A percentile compares a stretch with the other conserved stretches of the same genome.
phyloP scores from a whole-genome alignment of 2,888 invertebrate species.

The Hypsopygia costalis region DNA sequence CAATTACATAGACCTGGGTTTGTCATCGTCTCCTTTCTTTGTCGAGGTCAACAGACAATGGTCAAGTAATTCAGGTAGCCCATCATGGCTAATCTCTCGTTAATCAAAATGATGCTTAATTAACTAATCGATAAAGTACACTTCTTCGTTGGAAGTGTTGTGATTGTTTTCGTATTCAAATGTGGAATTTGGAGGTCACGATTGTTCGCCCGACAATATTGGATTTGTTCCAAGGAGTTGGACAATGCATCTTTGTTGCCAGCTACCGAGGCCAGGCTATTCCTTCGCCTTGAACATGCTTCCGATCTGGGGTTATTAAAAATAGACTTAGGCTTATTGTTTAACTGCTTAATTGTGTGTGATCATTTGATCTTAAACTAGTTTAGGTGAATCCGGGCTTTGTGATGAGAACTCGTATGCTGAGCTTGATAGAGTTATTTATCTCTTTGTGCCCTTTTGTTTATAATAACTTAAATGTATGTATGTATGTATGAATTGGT shows the following conservation, averaged over 20 bases:
- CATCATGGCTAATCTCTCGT: conserved; percentile 53
- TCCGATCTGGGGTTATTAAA: conserved; percentile 35
- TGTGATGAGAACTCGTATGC: no score
- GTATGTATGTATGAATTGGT: no score
- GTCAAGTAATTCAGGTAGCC: conserved; percentile 35
- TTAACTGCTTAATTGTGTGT: conserved; percentile 22
- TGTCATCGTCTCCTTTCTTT: conserved; percentile 69
- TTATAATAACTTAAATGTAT: no score
- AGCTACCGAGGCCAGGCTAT: conserved; percentile 47
- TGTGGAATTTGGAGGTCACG: conserved; percentile 75
- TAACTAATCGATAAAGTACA: conserved; percentile 1
- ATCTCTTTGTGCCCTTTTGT: no score
- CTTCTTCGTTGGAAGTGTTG: conserved; percentile 26
- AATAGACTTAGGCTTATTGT: conserved; percentile 45
- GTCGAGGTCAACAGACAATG: conserved; percentile 66
- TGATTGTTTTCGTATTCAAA: conserved; percentile 49
- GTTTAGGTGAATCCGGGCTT: not conserved
- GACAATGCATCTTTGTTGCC: conserved; percentile 77
- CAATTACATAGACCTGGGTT: conserved; percentile 41
- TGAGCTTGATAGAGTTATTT: not conserved
- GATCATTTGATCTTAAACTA: not conserved
- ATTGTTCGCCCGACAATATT: conserved; percentile 68
- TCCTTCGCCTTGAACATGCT: conserved; percentile 55
- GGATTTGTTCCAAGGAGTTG: conserved; percentile 73
- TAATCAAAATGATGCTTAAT: conserved; percentile 22